Base-by-base conservation (phyloP, 35 echinoderm and acorn worm genomes). In the Amphiura filiformis region DNA sequence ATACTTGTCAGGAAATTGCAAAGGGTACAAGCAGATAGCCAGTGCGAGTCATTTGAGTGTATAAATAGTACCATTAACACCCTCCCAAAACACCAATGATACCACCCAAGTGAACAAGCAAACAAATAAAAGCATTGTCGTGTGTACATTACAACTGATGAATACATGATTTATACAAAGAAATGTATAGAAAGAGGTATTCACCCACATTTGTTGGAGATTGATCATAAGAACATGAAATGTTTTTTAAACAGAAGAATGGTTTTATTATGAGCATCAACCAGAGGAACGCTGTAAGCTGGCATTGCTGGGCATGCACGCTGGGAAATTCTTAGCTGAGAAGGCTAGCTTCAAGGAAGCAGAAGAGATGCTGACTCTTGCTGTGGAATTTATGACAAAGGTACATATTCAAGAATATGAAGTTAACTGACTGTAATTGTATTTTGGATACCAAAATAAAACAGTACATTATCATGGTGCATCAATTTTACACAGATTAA, bases 311-410 rank as follows among this genome's bases (percentile, higher is more conserved):
- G 96, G 92, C 35, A 84, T 94, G 78, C 78, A 91, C 86, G 96
- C 93, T 79, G 96, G 92, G 13, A 91, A 92, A 38, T 94, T 98
- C 75, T 57, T 98, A 37, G 77, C 79, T 17, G 92, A 92, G 83
- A 77, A 70, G 4, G 86, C 86, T 17, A 31, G 75, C 14, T 94
- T 98, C 84, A 84, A 81, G 20, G 75, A 88, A 17, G 82, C 96
- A 44, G 82, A 87, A 30, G 64, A 89, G 65, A 78, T 98, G 17
- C 44, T 98, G 37, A 83, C 76, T 30, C 76, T 94, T 39, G 96
- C 92, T 9, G 61, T 89, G 76, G 76, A 94, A 85, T 81, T 91
- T 42, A 79, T 98, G 17, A 79, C 44, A 13, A 82, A 93, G 88
- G 95, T 97, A 56, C 75, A 35, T 30, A 38, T 18, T 31, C 36